A percentile compares a stretch with the other conserved stretches of the same genome.
These are phyloP conservation scores for Globia sparganii DNA, from an alignment of 2,888 invertebrate genomes.

Conservation along the genomic window DNA sequence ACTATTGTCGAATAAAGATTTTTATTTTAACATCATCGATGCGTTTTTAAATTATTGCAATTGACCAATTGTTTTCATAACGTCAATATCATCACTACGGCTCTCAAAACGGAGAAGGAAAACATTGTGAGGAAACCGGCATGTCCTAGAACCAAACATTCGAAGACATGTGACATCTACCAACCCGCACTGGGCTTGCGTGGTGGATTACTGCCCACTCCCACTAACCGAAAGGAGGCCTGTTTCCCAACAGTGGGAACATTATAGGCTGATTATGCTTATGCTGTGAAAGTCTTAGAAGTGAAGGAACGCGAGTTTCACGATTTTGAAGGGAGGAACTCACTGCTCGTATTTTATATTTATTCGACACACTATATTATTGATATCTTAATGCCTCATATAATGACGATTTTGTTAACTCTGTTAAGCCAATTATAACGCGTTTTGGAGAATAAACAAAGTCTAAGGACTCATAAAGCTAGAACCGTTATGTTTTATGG, in stretches of 20 bases:
- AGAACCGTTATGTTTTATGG: slow-evolving; percentile 45
- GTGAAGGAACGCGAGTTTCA: not conserved
- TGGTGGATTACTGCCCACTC: too few species aligned
- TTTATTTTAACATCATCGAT: not conserved
- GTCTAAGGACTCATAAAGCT: slow-evolving; percentile 23
- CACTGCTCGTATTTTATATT: not conserved
- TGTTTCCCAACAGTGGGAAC: too few species aligned
- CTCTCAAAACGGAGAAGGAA: too few species aligned
- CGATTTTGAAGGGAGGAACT: not conserved
- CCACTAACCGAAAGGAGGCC: too few species aligned
- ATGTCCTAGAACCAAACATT: too few species aligned
- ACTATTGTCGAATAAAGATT: not conserved
- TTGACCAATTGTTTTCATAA: not conserved
- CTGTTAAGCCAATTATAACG: slow-evolving; percentile 8
- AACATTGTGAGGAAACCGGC: too few species aligned
- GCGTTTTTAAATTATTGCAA: not conserved
- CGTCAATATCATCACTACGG: too few species aligned
- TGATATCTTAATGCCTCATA: too few species aligned
- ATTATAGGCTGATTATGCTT: too few species aligned
- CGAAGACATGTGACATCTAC: too few species aligned
- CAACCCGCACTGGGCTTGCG: too few species aligned
- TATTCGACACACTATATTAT: too few species aligned
- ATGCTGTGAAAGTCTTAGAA: not conserved
- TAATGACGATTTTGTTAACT: not conserved
- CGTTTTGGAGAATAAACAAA: slow-evolving; percentile 9